These are phyloP conservation scores for Sitta europaea DNA, from an alignment of 2,113 vertebrate species.

Conservation along the genomic window DNA sequence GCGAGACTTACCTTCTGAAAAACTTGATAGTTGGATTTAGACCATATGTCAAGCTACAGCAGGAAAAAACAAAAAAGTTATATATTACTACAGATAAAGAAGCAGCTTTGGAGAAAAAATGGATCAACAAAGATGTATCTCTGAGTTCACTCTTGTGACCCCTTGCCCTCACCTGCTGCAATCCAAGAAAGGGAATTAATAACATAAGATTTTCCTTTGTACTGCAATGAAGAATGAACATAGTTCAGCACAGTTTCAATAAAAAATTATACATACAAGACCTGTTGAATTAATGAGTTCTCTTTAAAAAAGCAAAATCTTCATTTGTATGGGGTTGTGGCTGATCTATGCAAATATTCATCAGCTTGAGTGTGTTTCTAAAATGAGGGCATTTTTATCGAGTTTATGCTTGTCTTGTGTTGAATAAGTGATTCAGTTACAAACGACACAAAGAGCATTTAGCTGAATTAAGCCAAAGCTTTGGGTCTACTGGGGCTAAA, in stretches of 20 bases:
- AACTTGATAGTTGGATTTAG: conserved; percentile 82
- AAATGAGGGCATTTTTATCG: conserved; percentile 30
- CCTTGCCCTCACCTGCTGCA: neutral
- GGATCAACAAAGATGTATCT: neutral
- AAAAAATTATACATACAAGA: neutral
- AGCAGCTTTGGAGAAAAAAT: neutral
- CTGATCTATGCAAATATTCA: conserved; percentile 57
- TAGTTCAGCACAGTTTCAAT: conserved; percentile 9
- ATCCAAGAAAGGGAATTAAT: neutral
- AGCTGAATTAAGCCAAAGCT: conserved; percentile 48
- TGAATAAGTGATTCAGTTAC: conserved; percentile 49
- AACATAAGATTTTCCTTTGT: neutral
- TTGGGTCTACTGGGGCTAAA: conserved; percentile 5
- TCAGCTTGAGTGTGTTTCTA: conserved; percentile 4
- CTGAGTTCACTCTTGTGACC: neutral
- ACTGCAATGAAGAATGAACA: neutral
- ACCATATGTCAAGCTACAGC: conserved; percentile 81
- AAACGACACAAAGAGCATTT: conserved; percentile 40
- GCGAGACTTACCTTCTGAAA: conserved; percentile 78
- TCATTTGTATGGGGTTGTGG: conserved; percentile 42
- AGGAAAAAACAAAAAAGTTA: neutral
- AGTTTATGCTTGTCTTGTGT: conserved; percentile 24
- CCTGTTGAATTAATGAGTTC: conserved; percentile 2
- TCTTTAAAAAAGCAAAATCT: conserved; percentile 33
- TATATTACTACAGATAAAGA: neutral